Conservation (phyloP, 2,113 vertebrate genomes). For the Plectropomus leopardus region DNA sequence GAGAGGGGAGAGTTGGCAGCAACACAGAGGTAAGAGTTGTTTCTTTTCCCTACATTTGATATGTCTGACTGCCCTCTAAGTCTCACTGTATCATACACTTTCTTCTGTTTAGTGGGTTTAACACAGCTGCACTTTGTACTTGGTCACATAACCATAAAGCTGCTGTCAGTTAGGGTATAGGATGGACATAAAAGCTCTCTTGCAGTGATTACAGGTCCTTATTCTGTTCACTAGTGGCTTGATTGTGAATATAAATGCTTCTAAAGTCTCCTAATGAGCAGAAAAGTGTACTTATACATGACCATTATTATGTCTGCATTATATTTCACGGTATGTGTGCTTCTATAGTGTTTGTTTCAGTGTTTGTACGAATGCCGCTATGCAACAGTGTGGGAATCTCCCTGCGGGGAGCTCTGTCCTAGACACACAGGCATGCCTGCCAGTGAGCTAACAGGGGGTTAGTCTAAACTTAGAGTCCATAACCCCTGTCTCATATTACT, state of each 20-base stretch:
- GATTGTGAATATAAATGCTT: neutral
- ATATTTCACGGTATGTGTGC: no score
- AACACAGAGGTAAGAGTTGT: constrained; percentile 78
- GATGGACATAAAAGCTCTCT: neutral
- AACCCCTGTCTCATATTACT: constrained; percentile 79
- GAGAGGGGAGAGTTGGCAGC: constrained; percentile 56
- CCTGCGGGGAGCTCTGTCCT: constrained; percentile 68
- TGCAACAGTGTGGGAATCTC: constrained; percentile 71
- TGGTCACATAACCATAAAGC: constrained; percentile 29
- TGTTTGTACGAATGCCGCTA: constrained; percentile 22
- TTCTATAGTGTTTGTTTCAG: constrained; percentile 34
- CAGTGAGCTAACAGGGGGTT: constrained; percentile 68
- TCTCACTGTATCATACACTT: constrained; percentile 5
- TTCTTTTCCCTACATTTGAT: constrained; percentile 7
- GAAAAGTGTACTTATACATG: no score
- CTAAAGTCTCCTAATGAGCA: neutral
- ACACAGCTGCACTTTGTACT: constrained; percentile 65
- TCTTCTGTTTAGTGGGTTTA: neutral
- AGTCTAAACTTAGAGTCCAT: constrained; percentile 84
- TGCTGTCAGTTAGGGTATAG: constrained; percentile 8
- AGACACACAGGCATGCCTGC: constrained; percentile 69
- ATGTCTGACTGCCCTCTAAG: neutral
- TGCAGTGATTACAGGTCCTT: constrained; percentile 23
- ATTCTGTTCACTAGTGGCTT: neutral
- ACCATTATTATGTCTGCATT: no score